Conservation (phyloP, 2,797 vertebrate genomes). For the Danio choprae region DNA sequence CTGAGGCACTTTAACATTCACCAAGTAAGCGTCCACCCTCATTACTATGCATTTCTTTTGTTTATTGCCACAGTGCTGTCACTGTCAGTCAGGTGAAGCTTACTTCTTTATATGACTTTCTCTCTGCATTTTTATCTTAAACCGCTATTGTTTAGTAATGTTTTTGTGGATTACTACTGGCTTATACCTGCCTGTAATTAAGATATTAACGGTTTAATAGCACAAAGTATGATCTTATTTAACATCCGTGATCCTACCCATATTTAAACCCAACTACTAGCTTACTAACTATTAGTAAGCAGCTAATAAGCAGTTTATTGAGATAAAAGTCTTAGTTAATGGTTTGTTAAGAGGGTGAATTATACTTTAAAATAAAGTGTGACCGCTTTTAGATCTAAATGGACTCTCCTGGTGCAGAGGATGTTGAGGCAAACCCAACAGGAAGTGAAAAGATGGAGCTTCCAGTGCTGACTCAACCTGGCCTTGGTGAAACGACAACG, state of each 20-base stretch:
- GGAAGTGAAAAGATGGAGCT: constrained; percentile 52
- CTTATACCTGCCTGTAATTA: too few species aligned
- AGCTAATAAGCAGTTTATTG: too few species aligned
- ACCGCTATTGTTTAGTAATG: too few species aligned
- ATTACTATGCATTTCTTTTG: constrained; percentile 16
- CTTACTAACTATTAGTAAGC: too few species aligned
- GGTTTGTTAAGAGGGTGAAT: too few species aligned
- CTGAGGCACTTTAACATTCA: constrained; percentile 17
- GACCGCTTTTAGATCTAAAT: neutral
- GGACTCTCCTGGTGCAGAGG: constrained; percentile 30
- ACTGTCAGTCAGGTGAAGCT: constrained; percentile 17
- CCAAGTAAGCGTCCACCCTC: constrained; percentile 34
- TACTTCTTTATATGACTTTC: neutral
- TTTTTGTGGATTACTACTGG: too few species aligned
- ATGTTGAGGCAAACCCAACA: constrained; percentile 21
- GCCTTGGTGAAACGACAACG: constrained; percentile 75
- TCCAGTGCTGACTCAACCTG: constrained; percentile 77
- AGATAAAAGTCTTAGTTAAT: too few species aligned
- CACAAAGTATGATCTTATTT: too few species aligned
- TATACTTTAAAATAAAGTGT: too few species aligned
- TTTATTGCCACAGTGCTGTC: constrained; percentile 18
- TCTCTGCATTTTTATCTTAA: constrained; percentile 16
- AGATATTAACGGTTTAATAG: too few species aligned
- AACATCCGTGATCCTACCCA: too few species aligned
- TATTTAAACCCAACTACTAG: too few species aligned